Percentiles rank a stretch among this genome's conserved stretches.
These are phyloP conservation scores for Copidosoma aretas DNA, from an alignment of 2,888 invertebrate species.

Conservation along the genomic window DNA sequence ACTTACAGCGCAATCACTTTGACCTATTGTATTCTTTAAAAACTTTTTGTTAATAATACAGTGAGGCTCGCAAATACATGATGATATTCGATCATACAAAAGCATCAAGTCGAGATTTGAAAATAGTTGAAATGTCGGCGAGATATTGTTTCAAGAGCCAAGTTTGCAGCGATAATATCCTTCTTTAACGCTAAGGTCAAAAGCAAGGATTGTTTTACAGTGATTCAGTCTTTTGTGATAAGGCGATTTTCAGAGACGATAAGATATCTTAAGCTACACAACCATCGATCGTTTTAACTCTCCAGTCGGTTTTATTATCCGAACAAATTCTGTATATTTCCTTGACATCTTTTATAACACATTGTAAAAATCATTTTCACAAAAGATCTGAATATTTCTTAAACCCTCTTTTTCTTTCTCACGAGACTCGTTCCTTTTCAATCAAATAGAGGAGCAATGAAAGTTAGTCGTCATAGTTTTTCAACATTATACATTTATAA, in stretches of 20 bases:
- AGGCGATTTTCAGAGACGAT: slow-evolving; percentile 50
- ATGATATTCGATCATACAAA: neutral
- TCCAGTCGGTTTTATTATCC: too few relatives aligned
- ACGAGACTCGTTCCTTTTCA: slow-evolving; percentile 4
- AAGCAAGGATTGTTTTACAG: slow-evolving; percentile 43
- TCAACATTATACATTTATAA: slow-evolving; percentile 35
- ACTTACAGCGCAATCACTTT: neutral
- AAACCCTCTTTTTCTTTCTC: slow-evolving; percentile 2
- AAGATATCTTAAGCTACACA: slow-evolving; percentile 27
- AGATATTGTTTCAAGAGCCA: neutral
- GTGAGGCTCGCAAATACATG: too few relatives aligned
- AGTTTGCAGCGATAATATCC: slow-evolving; percentile 12
- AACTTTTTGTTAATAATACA: too few relatives aligned
- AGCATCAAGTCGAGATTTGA: slow-evolving; percentile 22
- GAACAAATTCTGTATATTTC: neutral
- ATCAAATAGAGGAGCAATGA: too few relatives aligned
- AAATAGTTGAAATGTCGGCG: slow-evolving; percentile 4
- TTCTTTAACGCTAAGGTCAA: slow-evolving; percentile 26
- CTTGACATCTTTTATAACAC: slow-evolving; percentile 14
- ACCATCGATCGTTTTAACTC: slow-evolving; percentile 19
- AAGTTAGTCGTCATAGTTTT: too few relatives aligned
- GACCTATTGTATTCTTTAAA: neutral
- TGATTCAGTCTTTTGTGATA: slow-evolving; percentile 53
- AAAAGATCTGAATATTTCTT: slow-evolving; percentile 37
- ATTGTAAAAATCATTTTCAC: slow-evolving; percentile 38